Evolutionary conservation across 2,113 vertebrate species (phyloP).

Genomic region (Onychostruthus taczanowskii): DNA sequence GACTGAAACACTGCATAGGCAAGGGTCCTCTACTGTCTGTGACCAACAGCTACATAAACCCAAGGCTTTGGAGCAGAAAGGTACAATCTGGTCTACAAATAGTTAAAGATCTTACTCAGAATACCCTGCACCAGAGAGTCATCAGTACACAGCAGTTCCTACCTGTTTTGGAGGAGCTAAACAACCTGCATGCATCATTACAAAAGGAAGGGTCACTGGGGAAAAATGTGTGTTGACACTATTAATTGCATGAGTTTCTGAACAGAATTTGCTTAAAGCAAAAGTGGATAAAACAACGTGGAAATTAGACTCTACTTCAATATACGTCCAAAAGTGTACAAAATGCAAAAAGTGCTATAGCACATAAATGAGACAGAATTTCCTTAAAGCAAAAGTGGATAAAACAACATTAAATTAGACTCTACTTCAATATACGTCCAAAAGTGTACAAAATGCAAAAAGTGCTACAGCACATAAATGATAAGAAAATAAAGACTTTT

Average conservation of each 20-base stretch:
- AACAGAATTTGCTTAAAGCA: neutral
- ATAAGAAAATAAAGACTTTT: neutral
- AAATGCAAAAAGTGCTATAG: neutral
- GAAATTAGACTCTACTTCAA: neutral
- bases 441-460: neutral
- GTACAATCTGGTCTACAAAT: too few relatives aligned
- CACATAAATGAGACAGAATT: neutral
- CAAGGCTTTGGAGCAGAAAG: neutral
- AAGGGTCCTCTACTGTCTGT: neutral
- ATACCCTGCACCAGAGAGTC: neutral
- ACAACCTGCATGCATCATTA: neutral
- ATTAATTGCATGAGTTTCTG: neutral
- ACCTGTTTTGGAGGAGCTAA: neutral
- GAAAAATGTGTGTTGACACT: neutral
- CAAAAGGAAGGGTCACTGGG: neutral
- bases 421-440: neutral
- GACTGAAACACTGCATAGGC: neutral
- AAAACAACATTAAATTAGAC: neutral
- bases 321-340: neutral
- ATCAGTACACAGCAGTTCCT: neutral
- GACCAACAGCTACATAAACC: neutral
- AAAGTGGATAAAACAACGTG: neutral
- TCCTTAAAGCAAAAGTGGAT: neutral
- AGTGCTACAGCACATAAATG: neutral
- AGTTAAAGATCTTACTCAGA: neutral